Conservation (phyloP, 2,113 vertebrate genomes). For the Pelobates fuscus region DNA sequence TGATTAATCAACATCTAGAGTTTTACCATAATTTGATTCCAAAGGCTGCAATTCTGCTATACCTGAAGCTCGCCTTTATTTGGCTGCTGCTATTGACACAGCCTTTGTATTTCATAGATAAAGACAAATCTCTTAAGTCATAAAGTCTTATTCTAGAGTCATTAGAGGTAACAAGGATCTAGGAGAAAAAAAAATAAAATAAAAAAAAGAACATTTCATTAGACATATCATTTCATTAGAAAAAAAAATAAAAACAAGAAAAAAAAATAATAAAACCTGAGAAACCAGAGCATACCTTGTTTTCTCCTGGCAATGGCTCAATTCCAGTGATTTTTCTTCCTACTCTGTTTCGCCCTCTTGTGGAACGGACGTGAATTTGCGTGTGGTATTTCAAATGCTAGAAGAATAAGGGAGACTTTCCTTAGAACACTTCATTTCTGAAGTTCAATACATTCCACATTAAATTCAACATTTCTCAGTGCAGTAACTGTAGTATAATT, state of each 20-base stretch:
- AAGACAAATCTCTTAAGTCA: slow-evolving; percentile 92
- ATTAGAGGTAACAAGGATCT: slow-evolving; percentile 98
- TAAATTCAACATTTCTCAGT: too few relatives aligned
- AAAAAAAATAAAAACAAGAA: neutral
- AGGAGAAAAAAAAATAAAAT: slow-evolving; percentile 50
- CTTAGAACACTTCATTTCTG: too few relatives aligned
- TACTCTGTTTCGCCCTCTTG: slow-evolving; percentile 92
- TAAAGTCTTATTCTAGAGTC: slow-evolving; percentile 96
- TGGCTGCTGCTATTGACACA: slow-evolving; percentile 98
- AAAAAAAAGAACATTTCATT: too few relatives aligned
- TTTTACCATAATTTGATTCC: neutral
- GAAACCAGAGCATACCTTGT: slow-evolving; percentile 77
- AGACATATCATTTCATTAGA: too few relatives aligned
- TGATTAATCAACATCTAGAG: neutral
- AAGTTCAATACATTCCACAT: too few relatives aligned
- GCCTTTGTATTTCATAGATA: slow-evolving; percentile 99
- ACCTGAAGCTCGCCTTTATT: slow-evolving; percentile 99
- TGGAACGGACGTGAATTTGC: slow-evolving; percentile 96
- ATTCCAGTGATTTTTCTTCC: slow-evolving; percentile 98
- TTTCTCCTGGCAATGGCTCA: slow-evolving; percentile 95
- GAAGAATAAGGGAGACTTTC: slow-evolving; percentile 34
- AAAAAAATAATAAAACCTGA: neutral
- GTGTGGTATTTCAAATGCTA: slow-evolving; percentile 98
- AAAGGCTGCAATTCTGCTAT: slow-evolving; percentile 44
- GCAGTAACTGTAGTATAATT: too few relatives aligned